A percentile compares a stretch with the other conserved stretches of the same genome.
Evolutionary conservation across 2,113 vertebrate genomes (phyloP).

Genomic region (Prunella fulvescens): DNA sequence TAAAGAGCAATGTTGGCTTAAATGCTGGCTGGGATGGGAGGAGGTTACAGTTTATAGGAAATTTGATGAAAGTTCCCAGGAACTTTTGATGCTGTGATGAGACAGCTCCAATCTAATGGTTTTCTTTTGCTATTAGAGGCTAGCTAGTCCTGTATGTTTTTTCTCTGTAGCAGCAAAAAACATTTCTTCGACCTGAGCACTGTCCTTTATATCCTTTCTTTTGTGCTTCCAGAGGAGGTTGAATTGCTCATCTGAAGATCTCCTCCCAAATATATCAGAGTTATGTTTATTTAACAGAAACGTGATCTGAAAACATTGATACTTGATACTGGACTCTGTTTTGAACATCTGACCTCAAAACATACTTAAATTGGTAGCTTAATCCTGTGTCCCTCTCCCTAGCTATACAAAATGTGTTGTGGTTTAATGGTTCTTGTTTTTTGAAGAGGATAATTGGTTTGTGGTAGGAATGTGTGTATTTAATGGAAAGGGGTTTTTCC

Average conservation of each 20-base stretch:
- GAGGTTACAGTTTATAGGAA: background rate
- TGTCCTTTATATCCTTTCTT: background rate
- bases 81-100: background rate
- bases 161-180: background rate
- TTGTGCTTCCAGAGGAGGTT: background rate
- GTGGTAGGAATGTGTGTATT: background rate
- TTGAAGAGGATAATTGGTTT: background rate
- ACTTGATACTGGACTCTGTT: background rate
- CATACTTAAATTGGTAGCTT: background rate
- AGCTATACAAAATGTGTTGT: background rate
- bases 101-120: background rate
- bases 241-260: background rate
- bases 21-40: background rate
- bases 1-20: background rate
- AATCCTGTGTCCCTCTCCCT: background rate
- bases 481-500: background rate
- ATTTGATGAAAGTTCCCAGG: background rate
- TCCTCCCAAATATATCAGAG: background rate
- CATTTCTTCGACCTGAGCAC: background rate
- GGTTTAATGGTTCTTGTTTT: background rate
- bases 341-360: background rate
- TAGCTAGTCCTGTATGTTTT: background rate
- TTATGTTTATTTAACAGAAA: background rate
- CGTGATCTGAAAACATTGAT: background rate
- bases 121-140: background rate